phyloP scores from a whole-genome alignment of 2,113 vertebrate genomes.

The Stomatorhinus ivindoensis region DNA sequence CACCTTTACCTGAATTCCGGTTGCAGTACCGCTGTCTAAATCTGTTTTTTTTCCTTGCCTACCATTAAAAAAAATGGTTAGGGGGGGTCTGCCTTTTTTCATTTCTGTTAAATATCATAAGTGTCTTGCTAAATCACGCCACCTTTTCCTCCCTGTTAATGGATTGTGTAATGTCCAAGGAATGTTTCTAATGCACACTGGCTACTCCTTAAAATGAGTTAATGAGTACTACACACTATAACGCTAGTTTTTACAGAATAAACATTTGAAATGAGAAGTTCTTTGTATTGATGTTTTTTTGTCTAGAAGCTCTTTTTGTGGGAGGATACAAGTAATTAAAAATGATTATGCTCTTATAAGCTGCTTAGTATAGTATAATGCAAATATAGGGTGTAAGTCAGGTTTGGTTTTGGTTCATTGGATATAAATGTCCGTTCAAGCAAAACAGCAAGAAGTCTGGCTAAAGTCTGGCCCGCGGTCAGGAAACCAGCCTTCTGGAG shows the following conservation, averaged over 20 bases:
- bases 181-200: background rate
- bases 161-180: background rate
- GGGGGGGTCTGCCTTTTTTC: background rate
- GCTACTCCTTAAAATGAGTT: background rate
- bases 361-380: background rate
- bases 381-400: background rate
- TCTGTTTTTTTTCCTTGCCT: background rate
- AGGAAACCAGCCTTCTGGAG: conserved; percentile 1
- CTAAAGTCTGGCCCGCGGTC: background rate
- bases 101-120: conserved; percentile 14
- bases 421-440: background rate
- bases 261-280: background rate
- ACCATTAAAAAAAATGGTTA: background rate
- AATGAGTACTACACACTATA: background rate
- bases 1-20: background rate
- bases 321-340: background rate
- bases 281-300: background rate
- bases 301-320: background rate
- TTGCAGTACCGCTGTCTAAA: background rate
- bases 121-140: background rate
- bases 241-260: background rate
- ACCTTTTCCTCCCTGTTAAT: background rate
- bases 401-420: background rate
- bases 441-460: background rate
- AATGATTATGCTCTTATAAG: background rate